Base-by-base conservation (phyloP, 2,888 invertebrate species). In the Tanaodytes sp. region DNA sequence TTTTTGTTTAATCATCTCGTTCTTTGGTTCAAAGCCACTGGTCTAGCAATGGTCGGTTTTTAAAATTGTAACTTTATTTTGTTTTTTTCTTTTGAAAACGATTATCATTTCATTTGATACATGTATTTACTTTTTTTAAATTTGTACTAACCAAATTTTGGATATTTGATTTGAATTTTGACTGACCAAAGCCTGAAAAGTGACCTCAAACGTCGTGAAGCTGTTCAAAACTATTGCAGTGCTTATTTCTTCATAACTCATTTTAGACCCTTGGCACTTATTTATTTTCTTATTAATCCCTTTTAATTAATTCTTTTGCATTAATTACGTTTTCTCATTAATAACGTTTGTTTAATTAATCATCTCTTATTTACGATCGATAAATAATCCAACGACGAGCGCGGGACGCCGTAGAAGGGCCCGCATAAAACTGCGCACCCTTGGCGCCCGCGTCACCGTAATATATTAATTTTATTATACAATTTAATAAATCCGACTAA, bases 381-480 rank as follows among this genome's bases (percentile, higher is more conserved):
- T 84, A 83, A 83, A 83, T 83, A 84, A 83, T 76, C 65, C 70
- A 74, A 73, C 74, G 73, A 27, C 61, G 42, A 45, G 9, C 11
- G 14, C 37, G 36, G 48, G 57, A 49, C 74, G 73, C 45, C 54
- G 40, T n/a, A n/a, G 64, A 68, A 66, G 64, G 66, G 51, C 63
- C 76, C 81, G 72, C 82, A 82, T 84, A 82, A 82, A 83, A 82
- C 80, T 83, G 79, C 76, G 80, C 82, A 78, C 72, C 76, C 72
- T 68, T 76, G 73, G 75, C 46, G 14, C 54, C 43, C 65, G 66
- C 54, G 52, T 18, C 55, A 33, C 45, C 79, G 79, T 81, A 83
- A 84, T 84, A 84, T 84, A 84, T 82, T 84, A 84, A 82, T 84
- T n/a, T 84, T 84, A 83, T 80, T 81, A 83, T 83, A 84, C 81